Evolutionary conservation across 1,140 invertebrate genomes (phyloP).

Genomic region (Drosophila ambigua): DNA sequence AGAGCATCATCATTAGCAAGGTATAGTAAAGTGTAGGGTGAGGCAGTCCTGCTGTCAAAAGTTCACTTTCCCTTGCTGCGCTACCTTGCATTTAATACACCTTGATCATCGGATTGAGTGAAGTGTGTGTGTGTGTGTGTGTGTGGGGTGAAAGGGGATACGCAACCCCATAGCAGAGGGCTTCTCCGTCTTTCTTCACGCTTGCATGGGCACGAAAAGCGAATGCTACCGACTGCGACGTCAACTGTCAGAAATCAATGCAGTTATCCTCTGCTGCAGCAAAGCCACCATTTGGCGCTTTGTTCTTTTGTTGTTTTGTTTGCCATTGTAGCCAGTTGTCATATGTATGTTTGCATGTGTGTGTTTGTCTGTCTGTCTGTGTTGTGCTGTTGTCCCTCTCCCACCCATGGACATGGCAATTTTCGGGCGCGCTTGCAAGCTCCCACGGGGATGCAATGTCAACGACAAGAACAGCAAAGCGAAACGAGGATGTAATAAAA

Average conservation of each 20-base stretch:
- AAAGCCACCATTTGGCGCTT: slow-evolving; percentile 48
- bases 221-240: slow-evolving; percentile 25
- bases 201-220: slow-evolving; percentile 63
- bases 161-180: slow-evolving; percentile 40
- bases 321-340: slow-evolving; percentile 18
- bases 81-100: too few species aligned
- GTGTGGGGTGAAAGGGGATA: slow-evolving; percentile 7
- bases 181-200: slow-evolving; percentile 64
- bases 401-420: slow-evolving; percentile 33
- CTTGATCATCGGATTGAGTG: slow-evolving; percentile 28
- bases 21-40: too few species aligned
- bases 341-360: not conserved
- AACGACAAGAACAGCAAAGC: slow-evolving; percentile 56
- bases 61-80: too few species aligned
- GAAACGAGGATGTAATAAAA: slow-evolving; percentile 51
- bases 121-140: not conserved
- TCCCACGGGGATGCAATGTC: slow-evolving; percentile 79
- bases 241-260: slow-evolving; percentile 70
- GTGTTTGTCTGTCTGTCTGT: slow-evolving; percentile 10
- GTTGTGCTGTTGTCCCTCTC: slow-evolving; percentile 10
- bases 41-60: too few species aligned
- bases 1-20: slow-evolving; percentile 6
- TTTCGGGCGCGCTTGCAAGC: slow-evolving; percentile 47
- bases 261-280: slow-evolving; percentile 59
- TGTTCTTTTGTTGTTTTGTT: slow-evolving; percentile 40